Evolutionary conservation across 2,113 vertebrate genomes (phyloP), one percentile per base, ranked within the genome.

Genomic region (Leptodactylus fuscus): DNA sequence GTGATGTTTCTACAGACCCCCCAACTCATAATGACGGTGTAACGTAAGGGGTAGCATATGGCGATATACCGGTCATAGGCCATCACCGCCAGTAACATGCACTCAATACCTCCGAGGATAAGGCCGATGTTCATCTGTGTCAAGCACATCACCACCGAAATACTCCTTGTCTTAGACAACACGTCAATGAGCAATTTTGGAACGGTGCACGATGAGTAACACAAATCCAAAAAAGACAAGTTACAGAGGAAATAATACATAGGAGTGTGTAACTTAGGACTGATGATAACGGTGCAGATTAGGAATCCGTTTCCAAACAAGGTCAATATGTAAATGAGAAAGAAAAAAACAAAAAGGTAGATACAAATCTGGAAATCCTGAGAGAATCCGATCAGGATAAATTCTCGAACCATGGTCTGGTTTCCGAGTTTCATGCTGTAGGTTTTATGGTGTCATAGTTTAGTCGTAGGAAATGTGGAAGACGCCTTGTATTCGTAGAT

Each of bases 31-130:
- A 87, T 88, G 70, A 46, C 1, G 2, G 79, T 12, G 0, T 91
- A 91, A 38, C 81, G 65, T 16, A 91, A 85, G 3, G 83, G 88
- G 12, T 29, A 32, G 48, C 89, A 91, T 65, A 91, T 90, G 51
- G 88, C 90, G 48, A 87, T 4, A 0, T 87, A 87, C 1, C 87
- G 82, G 69, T 90, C 91, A 0, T 84, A 90, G 18, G 91, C 89
- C 90, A 91, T 90, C 34, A 89, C 86, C 0, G 88, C 82, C 16
- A 83, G 80, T 29, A 86, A 83, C 60, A 84, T 1, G 10, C 62
- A 29, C 32, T 82, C 81, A n/a, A 27, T 18, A 2, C 11, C 11
- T 32, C 53, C 82, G 1, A 84, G 38, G 22, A 65, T 48, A 0
- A 65, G 38, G 9, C 38, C 2, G 20, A 24, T 16, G 20, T 65